These are phyloP conservation scores for Oncorhynchus gorbuscha DNA, from an alignment of 2,113 vertebrate species.

Conservation along the genomic window DNA sequence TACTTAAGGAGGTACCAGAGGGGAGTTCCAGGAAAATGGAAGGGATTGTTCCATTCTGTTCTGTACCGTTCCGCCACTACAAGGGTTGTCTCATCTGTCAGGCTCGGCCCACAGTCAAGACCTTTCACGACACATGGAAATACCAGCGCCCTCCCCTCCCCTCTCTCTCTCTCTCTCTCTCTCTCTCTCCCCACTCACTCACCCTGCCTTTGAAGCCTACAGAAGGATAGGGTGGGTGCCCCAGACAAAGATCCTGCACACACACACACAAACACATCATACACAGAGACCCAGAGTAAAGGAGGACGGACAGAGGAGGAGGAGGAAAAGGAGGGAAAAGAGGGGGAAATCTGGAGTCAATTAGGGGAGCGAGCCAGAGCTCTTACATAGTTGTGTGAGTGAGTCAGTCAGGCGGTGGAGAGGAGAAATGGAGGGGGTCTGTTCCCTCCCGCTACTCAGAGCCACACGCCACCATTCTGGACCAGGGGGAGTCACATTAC, in stretches of 20 bases:
- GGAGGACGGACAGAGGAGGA: slow-evolving; percentile 21
- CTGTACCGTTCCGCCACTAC: not conserved
- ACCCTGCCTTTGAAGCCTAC: not conserved
- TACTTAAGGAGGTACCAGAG: too few relatives aligned
- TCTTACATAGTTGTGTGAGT: slow-evolving; percentile 70
- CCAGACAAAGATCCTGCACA: not conserved
- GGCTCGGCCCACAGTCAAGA: not conserved
- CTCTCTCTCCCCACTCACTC: not conserved
- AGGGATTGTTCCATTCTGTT: not conserved
- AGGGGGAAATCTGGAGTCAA: slow-evolving; percentile 67
- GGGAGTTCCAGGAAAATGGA: too few relatives aligned
- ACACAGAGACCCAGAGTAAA: slow-evolving; percentile 44
- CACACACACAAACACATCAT: not conserved
- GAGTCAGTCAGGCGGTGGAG: slow-evolving; percentile 62
- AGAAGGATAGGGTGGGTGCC: not conserved
- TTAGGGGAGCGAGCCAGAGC: slow-evolving; percentile 68
- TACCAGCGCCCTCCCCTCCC: not conserved
- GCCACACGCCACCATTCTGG: slow-evolving; percentile 1
- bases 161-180: not conserved
- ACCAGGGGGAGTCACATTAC: slow-evolving; percentile 43
- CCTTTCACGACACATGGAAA: not conserved
- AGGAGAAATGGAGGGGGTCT: too few relatives aligned
- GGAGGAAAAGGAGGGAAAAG: slow-evolving; percentile 21
- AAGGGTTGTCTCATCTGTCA: not conserved
- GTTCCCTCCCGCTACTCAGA: not conserved